A percentile compares a stretch with the other conserved stretches of the same genome.
These are phyloP conservation scores for Epinotia ramella DNA, from an alignment of 2,888 invertebrate species.

Conservation along the genomic window DNA sequence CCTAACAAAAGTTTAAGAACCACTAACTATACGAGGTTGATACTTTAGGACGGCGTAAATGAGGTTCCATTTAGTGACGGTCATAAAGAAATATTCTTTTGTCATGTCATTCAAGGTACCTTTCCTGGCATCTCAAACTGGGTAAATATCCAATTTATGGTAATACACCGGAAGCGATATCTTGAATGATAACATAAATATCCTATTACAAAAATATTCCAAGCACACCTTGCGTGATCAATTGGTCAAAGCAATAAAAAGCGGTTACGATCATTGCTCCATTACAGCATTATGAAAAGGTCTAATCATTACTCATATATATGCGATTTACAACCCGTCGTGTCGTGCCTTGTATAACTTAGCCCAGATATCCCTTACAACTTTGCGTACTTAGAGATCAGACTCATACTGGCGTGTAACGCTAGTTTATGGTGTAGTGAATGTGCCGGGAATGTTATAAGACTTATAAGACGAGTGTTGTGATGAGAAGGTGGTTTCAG, in stretches of 20 bases:
- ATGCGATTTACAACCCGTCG: neutral
- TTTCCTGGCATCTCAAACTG: neutral
- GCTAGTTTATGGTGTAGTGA: neutral
- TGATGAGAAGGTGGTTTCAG: neutral
- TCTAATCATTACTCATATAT: neutral
- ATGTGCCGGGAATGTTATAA: slow-evolving; percentile 27
- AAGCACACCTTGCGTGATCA: slow-evolving; percentile 11
- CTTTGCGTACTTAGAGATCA: neutral
- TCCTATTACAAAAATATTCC: slow-evolving; percentile 2
- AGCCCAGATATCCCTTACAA: neutral
- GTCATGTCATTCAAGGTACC: no score
- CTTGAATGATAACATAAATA: neutral
- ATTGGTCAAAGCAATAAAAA: neutral
- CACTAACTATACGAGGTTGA: no score
- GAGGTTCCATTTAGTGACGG: no score
- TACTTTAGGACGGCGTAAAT: no score
- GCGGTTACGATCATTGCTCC: neutral
- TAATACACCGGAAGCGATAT: neutral
- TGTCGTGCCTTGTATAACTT: neutral
- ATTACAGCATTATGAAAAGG: slow-evolving; percentile 3
- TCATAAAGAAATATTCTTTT: no score
- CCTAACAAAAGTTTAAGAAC: no score
- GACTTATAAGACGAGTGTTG: slow-evolving; percentile 21
- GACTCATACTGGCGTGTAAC: neutral
- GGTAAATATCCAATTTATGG: neutral